Conservation (phyloP, 2,113 vertebrate species). For the Chelonoidis abingdonii region DNA sequence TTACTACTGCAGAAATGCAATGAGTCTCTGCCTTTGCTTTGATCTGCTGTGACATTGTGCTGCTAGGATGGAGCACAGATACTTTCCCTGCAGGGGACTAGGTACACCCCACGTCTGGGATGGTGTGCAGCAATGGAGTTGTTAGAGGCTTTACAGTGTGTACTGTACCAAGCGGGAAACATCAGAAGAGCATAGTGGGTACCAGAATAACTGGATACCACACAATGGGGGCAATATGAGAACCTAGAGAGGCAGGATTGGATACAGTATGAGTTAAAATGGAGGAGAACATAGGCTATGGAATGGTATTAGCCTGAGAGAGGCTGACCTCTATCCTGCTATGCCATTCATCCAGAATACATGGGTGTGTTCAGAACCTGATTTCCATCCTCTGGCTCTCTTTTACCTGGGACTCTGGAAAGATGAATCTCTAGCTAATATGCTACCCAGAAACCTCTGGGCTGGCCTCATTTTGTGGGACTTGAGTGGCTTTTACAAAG, state of each 20-base stretch:
- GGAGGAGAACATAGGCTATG: background rate
- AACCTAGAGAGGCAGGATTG: rapidly evolving
- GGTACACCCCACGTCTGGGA: too few species aligned
- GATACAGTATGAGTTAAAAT: background rate
- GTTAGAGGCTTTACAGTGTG: background rate
- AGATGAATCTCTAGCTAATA: background rate
- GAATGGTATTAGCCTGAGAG: too few species aligned
- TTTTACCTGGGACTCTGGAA: rapidly evolving
- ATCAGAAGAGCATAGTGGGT: rapidly evolving
- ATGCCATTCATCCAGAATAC: background rate
- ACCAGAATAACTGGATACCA: background rate
- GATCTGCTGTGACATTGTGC: background rate
- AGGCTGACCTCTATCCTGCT: background rate
- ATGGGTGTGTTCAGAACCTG: background rate
- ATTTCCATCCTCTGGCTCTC: background rate
- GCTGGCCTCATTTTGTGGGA: background rate
- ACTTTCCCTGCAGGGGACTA: rapidly evolving
- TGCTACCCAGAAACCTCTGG: background rate
- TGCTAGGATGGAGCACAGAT: rapidly evolving
- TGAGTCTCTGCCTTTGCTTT: background rate
- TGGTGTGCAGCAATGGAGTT: rapidly evolving
- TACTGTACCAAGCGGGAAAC: rapidly evolving
- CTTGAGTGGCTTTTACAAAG: rapidly evolving
- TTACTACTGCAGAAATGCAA: background rate
- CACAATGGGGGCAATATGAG: rapidly evolving